phyloP scores from a whole-genome alignment of 2,113 vertebrate genomes.

The Pygoscelis adeliae region DNA sequence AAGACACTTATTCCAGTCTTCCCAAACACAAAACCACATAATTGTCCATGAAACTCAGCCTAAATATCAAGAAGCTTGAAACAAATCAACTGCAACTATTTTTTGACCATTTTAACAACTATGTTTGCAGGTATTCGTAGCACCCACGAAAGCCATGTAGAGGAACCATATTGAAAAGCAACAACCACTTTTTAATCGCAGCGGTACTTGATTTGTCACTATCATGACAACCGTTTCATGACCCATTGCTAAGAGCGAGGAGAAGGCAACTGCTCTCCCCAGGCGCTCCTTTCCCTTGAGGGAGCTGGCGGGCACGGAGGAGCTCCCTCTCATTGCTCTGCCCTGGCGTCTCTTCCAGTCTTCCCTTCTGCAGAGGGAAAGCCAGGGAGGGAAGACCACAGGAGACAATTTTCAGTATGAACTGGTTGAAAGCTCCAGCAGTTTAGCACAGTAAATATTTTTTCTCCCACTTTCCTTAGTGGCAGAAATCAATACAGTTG shows the following conservation, averaged over 20 bases:
- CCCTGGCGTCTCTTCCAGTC: background rate
- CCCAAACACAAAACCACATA: background rate
- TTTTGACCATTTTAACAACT: background rate
- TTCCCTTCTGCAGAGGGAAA: background rate
- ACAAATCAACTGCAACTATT: background rate
- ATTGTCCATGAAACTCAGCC: background rate
- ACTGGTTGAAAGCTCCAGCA: background rate
- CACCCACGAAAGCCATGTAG: background rate
- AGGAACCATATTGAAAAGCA: background rate
- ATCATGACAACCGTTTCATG: background rate
- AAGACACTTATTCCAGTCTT: background rate
- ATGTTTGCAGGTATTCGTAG: background rate
- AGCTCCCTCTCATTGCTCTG: background rate
- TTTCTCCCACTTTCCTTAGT: conserved; percentile 4
- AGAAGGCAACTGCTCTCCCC: background rate
- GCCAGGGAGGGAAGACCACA: background rate
- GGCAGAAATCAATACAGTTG: background rate
- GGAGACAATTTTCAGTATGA: background rate
- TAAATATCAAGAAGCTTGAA: background rate
- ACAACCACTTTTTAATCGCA: background rate
- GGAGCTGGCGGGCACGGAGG: background rate
- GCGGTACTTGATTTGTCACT: background rate
- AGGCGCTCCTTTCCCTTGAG: background rate
- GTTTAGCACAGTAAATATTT: conserved; percentile 23
- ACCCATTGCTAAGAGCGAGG: background rate